Evolutionary conservation across 92 coral and sea anemone genomes (phyloP), one percentile per base, ranked within the genome.

Genomic region (Pocillopora grandis): DNA sequence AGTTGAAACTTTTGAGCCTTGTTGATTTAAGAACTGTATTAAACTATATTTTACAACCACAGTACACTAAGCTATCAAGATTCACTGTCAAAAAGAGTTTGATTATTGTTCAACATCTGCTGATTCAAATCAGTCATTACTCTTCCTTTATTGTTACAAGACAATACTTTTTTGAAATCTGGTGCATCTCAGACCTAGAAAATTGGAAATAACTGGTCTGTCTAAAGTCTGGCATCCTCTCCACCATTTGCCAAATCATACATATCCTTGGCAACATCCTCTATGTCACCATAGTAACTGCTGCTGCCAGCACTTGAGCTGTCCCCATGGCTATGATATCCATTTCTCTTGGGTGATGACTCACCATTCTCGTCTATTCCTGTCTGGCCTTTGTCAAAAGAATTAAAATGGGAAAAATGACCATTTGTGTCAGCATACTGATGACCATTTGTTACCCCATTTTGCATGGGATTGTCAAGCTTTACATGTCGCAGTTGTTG

Each of bases 251-350:
- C 92, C 23, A 93, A 88, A 62, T 92, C 91, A 23, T 86, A 80
- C 94, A 96, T 96, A 68, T 96, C 98, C 87, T 84, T 88, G 1
- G 92, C 88, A 27, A 94, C 85, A 18, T 95, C 99, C 18, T 96
- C 99, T 9, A 92, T 92, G 87, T 96, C 99, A 0, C 90, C 98
- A 83, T 87, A 94, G 77, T 94, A 94, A 69, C 91, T 94, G 66
- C 98, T 94, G 87, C 98, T 94, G 74, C 92, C 89, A 10, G 80
- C 85, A 62, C 95, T 94, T 0, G 92, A 86, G 68, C 89, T 89
- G 58, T 67, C 86, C n/a, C 84, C 88, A 58, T 86, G 87, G 57
- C 75, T 72, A 27, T 76, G 85, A 57, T 86, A 86, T 19, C 36
- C 84, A 84, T 75, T 88, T 62, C 70, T 71, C 59, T 66, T 86